These are phyloP conservation scores for Chaenocephalus aceratus DNA, from an alignment of 2,113 vertebrate genomes.

Conservation along the genomic window DNA sequence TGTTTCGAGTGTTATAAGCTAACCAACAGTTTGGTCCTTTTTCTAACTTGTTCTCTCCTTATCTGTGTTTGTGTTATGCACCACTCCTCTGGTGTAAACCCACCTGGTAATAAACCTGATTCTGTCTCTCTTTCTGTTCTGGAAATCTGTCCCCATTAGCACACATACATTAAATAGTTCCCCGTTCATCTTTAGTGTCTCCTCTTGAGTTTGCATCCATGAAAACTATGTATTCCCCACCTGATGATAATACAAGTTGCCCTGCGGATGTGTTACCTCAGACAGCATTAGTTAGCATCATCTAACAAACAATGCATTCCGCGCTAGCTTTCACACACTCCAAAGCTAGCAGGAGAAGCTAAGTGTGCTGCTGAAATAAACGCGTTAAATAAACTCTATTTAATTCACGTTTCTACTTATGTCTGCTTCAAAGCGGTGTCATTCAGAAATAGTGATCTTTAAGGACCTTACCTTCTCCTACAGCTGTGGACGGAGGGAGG, in stretches of 20 bases:
- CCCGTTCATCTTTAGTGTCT: too few species aligned
- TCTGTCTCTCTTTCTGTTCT: too few species aligned
- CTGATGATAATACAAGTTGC: not conserved
- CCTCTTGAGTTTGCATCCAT: too few species aligned
- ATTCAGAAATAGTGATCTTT: conserved; percentile 74
- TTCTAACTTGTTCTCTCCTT: too few species aligned
- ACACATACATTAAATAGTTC: too few species aligned
- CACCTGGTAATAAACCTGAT: too few species aligned
- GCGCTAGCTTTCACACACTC: not conserved
- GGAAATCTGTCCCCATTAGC: too few species aligned
- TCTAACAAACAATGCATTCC: conserved; percentile 42
- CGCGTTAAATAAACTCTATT: not conserved
- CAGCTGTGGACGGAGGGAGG: not conserved
- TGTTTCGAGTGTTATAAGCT: too few species aligned
- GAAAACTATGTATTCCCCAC: too few species aligned
- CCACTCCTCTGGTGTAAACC: too few species aligned
- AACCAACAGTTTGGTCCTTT: too few species aligned
- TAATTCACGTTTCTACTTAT: fast-evolving
- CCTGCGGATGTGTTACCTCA: not conserved
- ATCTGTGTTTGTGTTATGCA: too few species aligned
- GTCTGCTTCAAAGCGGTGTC: not conserved
- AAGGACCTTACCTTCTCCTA: conserved; percentile 84
- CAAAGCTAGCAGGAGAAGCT: not conserved
- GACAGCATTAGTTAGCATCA: conserved; percentile 37
- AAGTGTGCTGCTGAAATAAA: not conserved